Evolutionary conservation across 2,797 vertebrate genomes (phyloP).

Genomic region (Garrulus glandarius): DNA sequence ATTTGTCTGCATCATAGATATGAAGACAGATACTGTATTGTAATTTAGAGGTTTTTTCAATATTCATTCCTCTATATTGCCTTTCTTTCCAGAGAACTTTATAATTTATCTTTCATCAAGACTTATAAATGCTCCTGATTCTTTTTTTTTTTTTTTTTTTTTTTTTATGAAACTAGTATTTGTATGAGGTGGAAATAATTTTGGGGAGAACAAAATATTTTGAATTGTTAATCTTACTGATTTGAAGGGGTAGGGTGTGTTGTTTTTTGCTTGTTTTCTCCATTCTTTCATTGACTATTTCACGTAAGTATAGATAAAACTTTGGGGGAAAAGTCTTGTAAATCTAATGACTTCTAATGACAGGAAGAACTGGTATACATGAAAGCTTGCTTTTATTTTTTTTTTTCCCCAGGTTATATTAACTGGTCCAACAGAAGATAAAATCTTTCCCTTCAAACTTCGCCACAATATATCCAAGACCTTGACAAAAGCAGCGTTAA

Average conservation of each 20-base stretch:
- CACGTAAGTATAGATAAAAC: not conserved
- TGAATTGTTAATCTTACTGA: not conserved
- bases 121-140: not conserved
- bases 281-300: not conserved
- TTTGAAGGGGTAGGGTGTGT: fast-evolving
- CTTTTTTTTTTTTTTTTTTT: not conserved
- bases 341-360: not conserved
- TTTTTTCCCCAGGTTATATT: not conserved
- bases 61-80: not conserved
- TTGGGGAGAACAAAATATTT: not conserved
- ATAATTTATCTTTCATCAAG: not conserved
- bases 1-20: not conserved
- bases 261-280: not conserved
- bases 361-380: not conserved
- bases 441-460: not conserved
- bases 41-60: not conserved
- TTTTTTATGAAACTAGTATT: not conserved
- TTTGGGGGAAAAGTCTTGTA: not conserved
- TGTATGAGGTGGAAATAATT: fast-evolving
- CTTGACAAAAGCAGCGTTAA: not conserved
- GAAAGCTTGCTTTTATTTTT: not conserved
- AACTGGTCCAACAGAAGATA: not conserved
- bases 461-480: not conserved
- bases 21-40: not conserved
- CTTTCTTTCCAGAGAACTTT: not conserved